phyloP scores from a whole-genome alignment of 2,888 invertebrate genomes.

The Peribatodes rhomboidaria region DNA sequence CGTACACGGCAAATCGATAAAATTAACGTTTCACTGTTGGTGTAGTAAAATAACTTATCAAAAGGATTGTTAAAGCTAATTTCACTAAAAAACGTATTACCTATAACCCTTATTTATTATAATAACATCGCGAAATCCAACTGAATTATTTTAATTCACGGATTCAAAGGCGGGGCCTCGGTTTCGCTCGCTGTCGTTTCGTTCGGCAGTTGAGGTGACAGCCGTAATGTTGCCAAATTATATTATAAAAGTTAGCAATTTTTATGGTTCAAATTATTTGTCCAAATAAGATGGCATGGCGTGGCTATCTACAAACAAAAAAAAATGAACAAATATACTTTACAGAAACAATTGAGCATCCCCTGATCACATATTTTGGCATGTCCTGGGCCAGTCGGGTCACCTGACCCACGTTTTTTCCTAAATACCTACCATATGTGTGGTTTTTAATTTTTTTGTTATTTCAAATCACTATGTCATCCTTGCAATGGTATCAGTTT shows the following conservation, averaged over 20 bases:
- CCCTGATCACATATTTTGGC: no score
- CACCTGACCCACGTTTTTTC: no score
- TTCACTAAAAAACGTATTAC: conserved; percentile 61
- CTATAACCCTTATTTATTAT: conserved; percentile 73
- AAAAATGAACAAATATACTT: no score
- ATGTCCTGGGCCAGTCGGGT: no score
- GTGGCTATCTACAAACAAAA: no score
- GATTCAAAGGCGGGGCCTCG: conserved; percentile 82
- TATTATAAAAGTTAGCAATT: not conserved
- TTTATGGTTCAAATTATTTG: no score
- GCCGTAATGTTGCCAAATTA: conserved; percentile 1
- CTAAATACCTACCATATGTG: no score
- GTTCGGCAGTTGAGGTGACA: conserved; percentile 74
- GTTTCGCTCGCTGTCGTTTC: conserved; percentile 77
- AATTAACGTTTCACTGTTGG: conserved; percentile 58
- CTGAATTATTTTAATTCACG: conserved; percentile 77
- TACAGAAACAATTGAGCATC: no score
- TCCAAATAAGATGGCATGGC: no score
- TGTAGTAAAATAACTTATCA: conserved; percentile 15
- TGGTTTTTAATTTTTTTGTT: no score
- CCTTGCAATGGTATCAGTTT: no score
- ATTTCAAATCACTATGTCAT: no score
- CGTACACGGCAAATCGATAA: conserved; percentile 76
- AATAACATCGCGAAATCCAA: conserved; percentile 79
- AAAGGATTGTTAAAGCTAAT: conserved; percentile 2